These are phyloP conservation scores for Lutraria rhynchaena DNA, from an alignment of 1,140 invertebrate genomes.

Conservation along the genomic window DNA sequence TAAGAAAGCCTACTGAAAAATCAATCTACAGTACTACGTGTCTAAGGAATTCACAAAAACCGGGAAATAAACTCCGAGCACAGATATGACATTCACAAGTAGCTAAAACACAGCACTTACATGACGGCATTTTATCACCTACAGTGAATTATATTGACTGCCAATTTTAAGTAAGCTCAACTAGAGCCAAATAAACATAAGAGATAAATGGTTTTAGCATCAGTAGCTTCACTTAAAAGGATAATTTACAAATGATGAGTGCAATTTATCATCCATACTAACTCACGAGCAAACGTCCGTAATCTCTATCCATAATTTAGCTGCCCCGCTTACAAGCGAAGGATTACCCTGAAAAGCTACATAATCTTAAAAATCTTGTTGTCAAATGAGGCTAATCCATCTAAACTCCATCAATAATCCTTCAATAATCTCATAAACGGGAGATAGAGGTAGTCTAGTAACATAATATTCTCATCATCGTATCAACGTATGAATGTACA, in stretches of 20 bases:
- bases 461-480: too few relatives aligned
- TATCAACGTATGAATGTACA: too few relatives aligned
- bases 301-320: slow-evolving; percentile 58
- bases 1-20: slow-evolving; percentile 43
- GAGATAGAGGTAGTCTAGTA: too few relatives aligned
- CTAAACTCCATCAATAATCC: slow-evolving; percentile 21
- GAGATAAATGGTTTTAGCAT: slow-evolving; percentile 33
- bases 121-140: slow-evolving; percentile 57
- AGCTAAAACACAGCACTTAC: slow-evolving; percentile 58
- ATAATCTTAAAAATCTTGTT: slow-evolving; percentile 55
- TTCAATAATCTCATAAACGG: slow-evolving; percentile 26
- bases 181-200: slow-evolving; percentile 1
- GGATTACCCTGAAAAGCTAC: slow-evolving; percentile 33
- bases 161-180: slow-evolving; percentile 20
- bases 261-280: slow-evolving; percentile 55
- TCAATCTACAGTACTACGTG: slow-evolving; percentile 53
- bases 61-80: slow-evolving; percentile 15
- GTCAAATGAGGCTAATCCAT: slow-evolving; percentile 56
- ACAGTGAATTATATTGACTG: slow-evolving; percentile 36
- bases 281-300: slow-evolving; percentile 39
- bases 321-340: slow-evolving; percentile 40
- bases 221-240: slow-evolving; percentile 35
- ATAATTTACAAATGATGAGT: slow-evolving; percentile 63
- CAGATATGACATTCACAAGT: slow-evolving; percentile 53
- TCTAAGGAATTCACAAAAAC: slow-evolving; percentile 43